Conservation (phyloP, 2,888 invertebrate genomes). For the Empis livida region DNA sequence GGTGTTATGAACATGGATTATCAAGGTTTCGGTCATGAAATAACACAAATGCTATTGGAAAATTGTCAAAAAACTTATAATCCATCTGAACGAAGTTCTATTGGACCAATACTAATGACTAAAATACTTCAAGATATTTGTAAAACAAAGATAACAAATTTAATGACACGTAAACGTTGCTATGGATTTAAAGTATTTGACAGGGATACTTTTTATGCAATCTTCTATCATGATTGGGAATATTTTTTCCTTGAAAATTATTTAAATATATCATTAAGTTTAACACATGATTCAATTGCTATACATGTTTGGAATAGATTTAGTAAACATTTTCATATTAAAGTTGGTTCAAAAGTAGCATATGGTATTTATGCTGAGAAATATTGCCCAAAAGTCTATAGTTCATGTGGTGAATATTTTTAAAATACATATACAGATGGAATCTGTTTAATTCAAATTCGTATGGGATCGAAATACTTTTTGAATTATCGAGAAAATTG, state of each 20-base stretch:
- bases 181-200: conserved; percentile 49
- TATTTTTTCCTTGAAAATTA: conserved; percentile 42
- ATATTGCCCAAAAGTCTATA: conserved; percentile 29
- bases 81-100: conserved; percentile 25
- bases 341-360: conserved; percentile 27
- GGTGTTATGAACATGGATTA: conserved; percentile 51
- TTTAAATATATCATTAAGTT: conserved; percentile 26
- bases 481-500: too few species aligned
- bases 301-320: conserved; percentile 32
- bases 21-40: conserved; percentile 40
- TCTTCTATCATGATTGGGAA: conserved; percentile 46
- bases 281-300: conserved; percentile 23
- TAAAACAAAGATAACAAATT: conserved; percentile 35
- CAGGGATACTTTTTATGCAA: conserved; percentile 51
- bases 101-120: conserved; percentile 41
- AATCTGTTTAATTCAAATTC: too few species aligned
- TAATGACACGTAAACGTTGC: conserved; percentile 43
- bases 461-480: too few species aligned
- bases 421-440: conserved; percentile 11
- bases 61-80: conserved; percentile 43
- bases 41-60: conserved; percentile 42
- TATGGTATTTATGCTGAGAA: conserved; percentile 28
- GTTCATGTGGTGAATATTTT: conserved; percentile 25
- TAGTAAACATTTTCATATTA: conserved; percentile 20
- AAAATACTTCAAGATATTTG: conserved; percentile 47